These are phyloP conservation scores for Esperia sulphurella DNA, from an alignment of 2,888 invertebrate genomes.

Conservation along the genomic window DNA sequence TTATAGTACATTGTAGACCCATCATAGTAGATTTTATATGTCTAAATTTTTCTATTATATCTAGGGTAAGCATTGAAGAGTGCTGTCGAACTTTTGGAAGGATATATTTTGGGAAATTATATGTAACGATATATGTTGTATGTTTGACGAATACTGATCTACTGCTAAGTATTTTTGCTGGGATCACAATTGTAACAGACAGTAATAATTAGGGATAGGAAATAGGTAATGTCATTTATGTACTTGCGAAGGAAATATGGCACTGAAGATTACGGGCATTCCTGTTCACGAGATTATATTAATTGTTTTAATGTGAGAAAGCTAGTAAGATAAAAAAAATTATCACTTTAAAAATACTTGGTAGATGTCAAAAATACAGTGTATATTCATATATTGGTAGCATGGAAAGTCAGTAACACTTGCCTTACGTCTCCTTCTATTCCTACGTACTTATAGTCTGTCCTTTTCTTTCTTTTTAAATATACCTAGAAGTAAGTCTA, in stretches of 20 bases:
- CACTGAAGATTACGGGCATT: too few relatives aligned
- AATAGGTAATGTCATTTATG: too few relatives aligned
- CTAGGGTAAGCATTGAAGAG: background rate
- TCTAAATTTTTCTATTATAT: conserved; percentile 7
- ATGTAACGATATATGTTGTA: too few relatives aligned
- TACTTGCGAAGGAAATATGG: too few relatives aligned
- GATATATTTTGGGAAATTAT: background rate
- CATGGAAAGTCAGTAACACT: background rate
- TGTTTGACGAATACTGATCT: too few relatives aligned
- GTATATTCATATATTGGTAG: background rate
- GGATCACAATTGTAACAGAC: too few relatives aligned
- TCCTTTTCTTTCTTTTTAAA: background rate
- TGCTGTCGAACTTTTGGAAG: conserved; percentile 4
- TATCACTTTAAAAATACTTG: too few relatives aligned
- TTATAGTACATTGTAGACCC: background rate
- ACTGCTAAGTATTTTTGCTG: too few relatives aligned
- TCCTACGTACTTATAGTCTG: background rate
- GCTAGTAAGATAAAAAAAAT: too few relatives aligned
- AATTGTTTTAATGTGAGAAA: too few relatives aligned
- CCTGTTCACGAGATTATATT: too few relatives aligned
- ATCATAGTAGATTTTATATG: conserved; percentile 9
- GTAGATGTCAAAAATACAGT: background rate
- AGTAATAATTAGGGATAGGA: too few relatives aligned
- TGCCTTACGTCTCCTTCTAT: background rate
- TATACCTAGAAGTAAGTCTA: background rate